Conservation (phyloP, 2,797 vertebrate genomes). For the Coreius guichenoti region DNA sequence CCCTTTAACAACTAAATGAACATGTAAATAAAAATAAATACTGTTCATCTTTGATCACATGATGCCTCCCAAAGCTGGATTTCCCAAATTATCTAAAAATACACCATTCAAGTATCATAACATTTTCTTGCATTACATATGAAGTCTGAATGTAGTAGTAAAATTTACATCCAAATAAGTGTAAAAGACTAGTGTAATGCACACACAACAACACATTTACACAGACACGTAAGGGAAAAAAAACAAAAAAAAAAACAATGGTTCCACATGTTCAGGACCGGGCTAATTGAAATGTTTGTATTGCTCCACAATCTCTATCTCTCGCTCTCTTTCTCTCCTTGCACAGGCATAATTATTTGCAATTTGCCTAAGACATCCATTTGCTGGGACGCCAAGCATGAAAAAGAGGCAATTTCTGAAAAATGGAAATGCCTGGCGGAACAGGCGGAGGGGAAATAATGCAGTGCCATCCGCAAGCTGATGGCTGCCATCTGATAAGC, state of each 20-base stretch:
- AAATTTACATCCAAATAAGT: slow-evolving; percentile 41
- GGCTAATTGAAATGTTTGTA: slow-evolving; percentile 98
- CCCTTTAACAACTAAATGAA: not conserved
- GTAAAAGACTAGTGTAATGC: slow-evolving; percentile 15
- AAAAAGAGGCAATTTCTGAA: slow-evolving; percentile 99
- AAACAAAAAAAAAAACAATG: slow-evolving; percentile 39
- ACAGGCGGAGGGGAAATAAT: slow-evolving; percentile 91
- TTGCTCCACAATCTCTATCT: slow-evolving; percentile 82
- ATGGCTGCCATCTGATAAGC: slow-evolving; percentile 89
- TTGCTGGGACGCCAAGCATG: slow-evolving; percentile 99
- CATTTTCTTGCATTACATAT: slow-evolving; percentile 43
- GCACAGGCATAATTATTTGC: slow-evolving; percentile 99
- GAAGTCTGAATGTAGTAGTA: slow-evolving; percentile 27
- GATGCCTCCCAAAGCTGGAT: not conserved
- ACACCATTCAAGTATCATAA: not conserved
- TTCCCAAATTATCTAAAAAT: slow-evolving; percentile 2
- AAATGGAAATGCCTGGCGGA: slow-evolving; percentile 90
- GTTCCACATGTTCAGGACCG: slow-evolving; percentile 84
- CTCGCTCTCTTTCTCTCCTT: slow-evolving; percentile 72
- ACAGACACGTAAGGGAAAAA: not conserved
- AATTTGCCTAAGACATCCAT: slow-evolving; percentile 99
- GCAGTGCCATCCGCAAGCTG: slow-evolving; percentile 88
- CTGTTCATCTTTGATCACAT: not conserved
- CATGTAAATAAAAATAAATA: not conserved
- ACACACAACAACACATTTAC: slow-evolving; percentile 22